Conservation (phyloP, 2,888 invertebrate species). For the Drosophila pegasa region DNA sequence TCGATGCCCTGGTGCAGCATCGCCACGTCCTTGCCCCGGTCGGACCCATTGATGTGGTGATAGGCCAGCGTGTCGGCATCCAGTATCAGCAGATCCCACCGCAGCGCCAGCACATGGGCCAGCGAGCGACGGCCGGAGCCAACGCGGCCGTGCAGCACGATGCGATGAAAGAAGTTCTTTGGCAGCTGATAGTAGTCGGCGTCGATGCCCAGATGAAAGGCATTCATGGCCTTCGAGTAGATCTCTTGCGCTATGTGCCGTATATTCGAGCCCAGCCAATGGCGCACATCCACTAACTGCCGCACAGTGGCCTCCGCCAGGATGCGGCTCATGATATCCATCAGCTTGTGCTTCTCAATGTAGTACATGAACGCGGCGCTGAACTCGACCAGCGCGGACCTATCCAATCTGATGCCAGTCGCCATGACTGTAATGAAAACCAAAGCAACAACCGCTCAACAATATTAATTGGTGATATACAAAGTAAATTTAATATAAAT, state of each 20-base stretch:
- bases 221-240: conserved; percentile 65
- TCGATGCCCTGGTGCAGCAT: conserved; percentile 66
- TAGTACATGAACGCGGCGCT: conserved; percentile 80
- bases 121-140: conserved; percentile 87
- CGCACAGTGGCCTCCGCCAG: conserved; percentile 67
- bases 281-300: conserved; percentile 59
- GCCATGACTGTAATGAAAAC: conserved; percentile 54
- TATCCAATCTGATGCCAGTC: conserved; percentile 46
- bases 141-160: conserved; percentile 86
- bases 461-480: neutral
- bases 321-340: conserved; percentile 78
- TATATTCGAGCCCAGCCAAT: conserved; percentile 78
- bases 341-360: conserved; percentile 81
- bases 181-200: conserved; percentile 69
- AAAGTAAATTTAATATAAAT: conserved; percentile 4
- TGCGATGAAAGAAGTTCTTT: conserved; percentile 83
- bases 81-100: conserved; percentile 86
- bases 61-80: conserved; percentile 76
- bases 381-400: conserved; percentile 62
- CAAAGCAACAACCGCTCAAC: neutral
- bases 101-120: conserved; percentile 85
- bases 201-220: conserved; percentile 49
- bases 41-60: conserved; percentile 62
- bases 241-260: conserved; percentile 69
- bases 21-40: conserved; percentile 50